A percentile compares a stretch with the other conserved stretches of the same genome.
phyloP scores from a whole-genome alignment of 2,888 invertebrate genomes.

The Alitta virens region DNA sequence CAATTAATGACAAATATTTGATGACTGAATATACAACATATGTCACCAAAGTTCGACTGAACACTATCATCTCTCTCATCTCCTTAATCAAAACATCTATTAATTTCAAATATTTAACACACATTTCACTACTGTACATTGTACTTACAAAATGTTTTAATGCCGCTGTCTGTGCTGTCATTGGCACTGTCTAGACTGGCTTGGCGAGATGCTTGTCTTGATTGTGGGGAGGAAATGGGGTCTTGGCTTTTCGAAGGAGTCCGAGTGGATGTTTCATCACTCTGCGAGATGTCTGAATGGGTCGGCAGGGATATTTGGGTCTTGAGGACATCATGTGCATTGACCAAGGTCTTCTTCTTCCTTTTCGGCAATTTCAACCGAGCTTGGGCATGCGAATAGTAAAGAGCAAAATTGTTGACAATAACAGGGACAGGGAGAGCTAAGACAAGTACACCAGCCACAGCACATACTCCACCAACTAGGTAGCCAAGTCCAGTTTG shows the following conservation, averaged over 20 bases:
- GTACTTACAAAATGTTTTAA: background rate
- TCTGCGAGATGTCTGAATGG: background rate
- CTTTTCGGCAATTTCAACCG: conserved; percentile 49
- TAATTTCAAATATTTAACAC: background rate
- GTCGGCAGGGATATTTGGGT: background rate
- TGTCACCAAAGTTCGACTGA: no score
- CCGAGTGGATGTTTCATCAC: background rate
- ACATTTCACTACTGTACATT: background rate
- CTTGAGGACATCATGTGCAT: conserved; percentile 48
- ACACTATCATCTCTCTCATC: no score
- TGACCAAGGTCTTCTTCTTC: conserved; percentile 41
- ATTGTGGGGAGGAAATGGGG: background rate
- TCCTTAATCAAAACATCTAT: no score
- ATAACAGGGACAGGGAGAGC: conserved; percentile 54
- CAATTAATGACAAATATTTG: background rate
- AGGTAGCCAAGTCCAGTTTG: conserved; percentile 47
- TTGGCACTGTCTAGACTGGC: background rate
- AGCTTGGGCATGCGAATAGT: conserved; percentile 55
- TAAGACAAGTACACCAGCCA: conserved; percentile 50
- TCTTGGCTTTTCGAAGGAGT: background rate
- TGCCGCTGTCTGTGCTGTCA: background rate
- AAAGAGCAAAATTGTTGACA: conserved; percentile 53
- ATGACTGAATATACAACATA: no score
- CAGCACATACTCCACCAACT: conserved; percentile 48
- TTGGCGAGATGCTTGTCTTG: background rate